A percentile compares a stretch with the other conserved stretches of the same genome.
These are phyloP conservation scores for Eudyptes chrysolophus DNA, from an alignment of 2,113 vertebrate species.

Conservation along the genomic window DNA sequence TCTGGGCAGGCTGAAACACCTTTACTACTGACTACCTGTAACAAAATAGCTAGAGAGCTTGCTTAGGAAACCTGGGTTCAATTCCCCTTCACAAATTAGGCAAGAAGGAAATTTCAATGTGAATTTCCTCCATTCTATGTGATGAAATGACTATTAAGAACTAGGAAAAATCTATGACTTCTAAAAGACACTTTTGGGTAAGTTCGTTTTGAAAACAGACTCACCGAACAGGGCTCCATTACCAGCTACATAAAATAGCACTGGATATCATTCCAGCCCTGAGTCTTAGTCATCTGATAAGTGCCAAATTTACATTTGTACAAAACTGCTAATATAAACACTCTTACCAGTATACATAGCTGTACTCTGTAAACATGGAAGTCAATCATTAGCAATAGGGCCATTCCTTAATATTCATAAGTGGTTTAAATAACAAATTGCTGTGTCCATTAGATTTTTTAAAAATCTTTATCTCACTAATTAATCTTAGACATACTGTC, in stretches of 20 bases:
- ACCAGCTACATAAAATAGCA: neutral
- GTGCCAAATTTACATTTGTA: neutral
- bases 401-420: neutral
- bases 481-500: neutral
- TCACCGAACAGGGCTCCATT: neutral
- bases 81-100: neutral
- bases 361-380: neutral
- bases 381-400: neutral
- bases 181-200: neutral
- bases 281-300: neutral
- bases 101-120: too few species aligned
- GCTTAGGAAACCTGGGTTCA: neutral
- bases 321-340: neutral
- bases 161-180: neutral
- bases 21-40: neutral
- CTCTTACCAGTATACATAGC: neutral
- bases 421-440: neutral
- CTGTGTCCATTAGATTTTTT: neutral
- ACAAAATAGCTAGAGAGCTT: neutral
- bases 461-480: neutral
- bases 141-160: neutral
- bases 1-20: neutral
- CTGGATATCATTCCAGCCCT: neutral
- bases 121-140: neutral
- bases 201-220: neutral